Percentiles rank a stretch among this genome's conserved stretches.
Evolutionary conservation across 2,797 vertebrate genomes (phyloP).

Genomic region (Anguilla marmorata): DNA sequence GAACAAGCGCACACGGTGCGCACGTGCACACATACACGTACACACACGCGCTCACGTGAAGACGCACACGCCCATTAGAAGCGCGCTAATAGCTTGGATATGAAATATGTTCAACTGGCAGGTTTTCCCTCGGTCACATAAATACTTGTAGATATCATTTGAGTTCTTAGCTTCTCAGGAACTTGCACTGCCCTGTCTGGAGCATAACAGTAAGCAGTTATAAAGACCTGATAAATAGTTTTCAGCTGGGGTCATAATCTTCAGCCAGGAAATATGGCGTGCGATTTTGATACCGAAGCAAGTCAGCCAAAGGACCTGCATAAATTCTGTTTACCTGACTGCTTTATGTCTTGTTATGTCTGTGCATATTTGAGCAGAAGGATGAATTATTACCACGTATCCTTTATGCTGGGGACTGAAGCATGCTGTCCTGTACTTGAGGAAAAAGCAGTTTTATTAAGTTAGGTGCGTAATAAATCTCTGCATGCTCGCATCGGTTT

Average conservation of each 20-base stretch:
- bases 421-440: not conserved
- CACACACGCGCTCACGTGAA: slow-evolving; percentile 29
- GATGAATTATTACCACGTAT: not conserved
- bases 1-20: not conserved
- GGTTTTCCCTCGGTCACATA: not conserved
- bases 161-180: slow-evolving; percentile 33
- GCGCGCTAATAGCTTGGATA: not conserved
- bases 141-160: slow-evolving; percentile 52
- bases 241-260: not conserved
- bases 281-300: not conserved
- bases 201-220: slow-evolving; percentile 52
- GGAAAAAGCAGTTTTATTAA: not conserved
- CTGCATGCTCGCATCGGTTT: slow-evolving; percentile 31
- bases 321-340: not conserved
- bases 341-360: not conserved
- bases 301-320: not conserved
- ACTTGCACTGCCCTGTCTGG: not conserved
- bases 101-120: not conserved
- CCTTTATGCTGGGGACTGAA: not conserved
- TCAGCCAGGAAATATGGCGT: not conserved
- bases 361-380: not conserved
- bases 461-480: not conserved
- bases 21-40: not conserved
- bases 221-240: slow-evolving; percentile 36
- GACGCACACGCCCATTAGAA: not conserved